A percentile compares a stretch with the other conserved stretches of the same genome.
These are phyloP conservation scores for Aphis gossypii DNA, from an alignment of 1,140 invertebrate genomes.

Conservation along the genomic window DNA sequence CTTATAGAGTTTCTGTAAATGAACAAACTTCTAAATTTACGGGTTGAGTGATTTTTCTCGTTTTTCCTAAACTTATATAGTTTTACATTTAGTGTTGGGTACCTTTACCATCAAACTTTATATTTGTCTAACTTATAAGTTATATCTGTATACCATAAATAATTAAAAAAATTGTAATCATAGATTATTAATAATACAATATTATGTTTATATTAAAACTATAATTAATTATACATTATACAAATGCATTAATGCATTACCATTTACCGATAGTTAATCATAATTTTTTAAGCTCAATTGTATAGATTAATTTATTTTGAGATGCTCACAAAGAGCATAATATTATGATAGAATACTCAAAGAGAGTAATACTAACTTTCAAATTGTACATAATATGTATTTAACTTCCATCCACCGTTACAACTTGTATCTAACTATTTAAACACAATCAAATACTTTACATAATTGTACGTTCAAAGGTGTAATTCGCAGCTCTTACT, in stretches of 20 bases:
- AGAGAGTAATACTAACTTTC: background rate
- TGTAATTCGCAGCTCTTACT: background rate
- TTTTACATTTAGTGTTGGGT: background rate
- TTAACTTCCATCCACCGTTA: too few relatives aligned
- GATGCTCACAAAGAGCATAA: too few relatives aligned
- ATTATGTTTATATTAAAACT: too few relatives aligned
- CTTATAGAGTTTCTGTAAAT: background rate
- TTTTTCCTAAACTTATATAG: background rate
- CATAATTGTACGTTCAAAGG: background rate
- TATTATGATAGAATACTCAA: background rate
- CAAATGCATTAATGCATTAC: too few relatives aligned
- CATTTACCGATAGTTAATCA: too few relatives aligned
- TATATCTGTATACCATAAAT: background rate
- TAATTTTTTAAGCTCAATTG: too few relatives aligned
- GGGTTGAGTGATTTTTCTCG: background rate
- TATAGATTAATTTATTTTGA: too few relatives aligned
- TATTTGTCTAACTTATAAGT: background rate
- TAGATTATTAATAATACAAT: too few relatives aligned
- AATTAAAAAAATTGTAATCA: background rate
- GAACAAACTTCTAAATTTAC: background rate
- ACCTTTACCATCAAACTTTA: background rate
- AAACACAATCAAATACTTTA: background rate
- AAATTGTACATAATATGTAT: background rate
- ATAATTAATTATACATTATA: too few relatives aligned
- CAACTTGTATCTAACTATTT: background rate